Conservation (phyloP, 2,113 vertebrate genomes). For the Anguilla japonica region DNA sequence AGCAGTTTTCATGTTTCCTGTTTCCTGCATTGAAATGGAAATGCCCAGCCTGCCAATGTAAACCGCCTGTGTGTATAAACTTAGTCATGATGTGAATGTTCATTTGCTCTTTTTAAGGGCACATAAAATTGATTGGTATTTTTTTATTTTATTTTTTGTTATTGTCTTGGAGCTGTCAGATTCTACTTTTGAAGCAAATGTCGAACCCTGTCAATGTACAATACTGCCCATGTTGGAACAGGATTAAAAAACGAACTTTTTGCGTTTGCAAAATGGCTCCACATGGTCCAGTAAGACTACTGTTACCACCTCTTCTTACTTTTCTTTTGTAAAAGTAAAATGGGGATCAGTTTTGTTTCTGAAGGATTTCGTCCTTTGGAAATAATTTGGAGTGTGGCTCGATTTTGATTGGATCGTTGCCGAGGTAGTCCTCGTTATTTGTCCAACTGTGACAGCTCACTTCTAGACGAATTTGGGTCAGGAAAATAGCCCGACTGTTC, state of each 20-base stretch:
- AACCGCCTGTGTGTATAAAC: background rate
- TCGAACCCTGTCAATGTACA: background rate
- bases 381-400: background rate
- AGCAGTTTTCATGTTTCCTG: background rate
- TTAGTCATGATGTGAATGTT: background rate
- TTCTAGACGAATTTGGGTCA: background rate
- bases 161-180: background rate
- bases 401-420: background rate
- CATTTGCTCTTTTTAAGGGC: background rate
- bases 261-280: background rate
- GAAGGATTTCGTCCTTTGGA: background rate
- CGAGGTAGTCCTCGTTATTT: background rate
- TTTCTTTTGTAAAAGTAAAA: background rate
- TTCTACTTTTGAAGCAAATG: background rate
- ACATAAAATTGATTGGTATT: background rate
- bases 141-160: background rate
- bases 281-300: background rate
- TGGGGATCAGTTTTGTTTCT: background rate
- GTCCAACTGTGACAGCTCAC: background rate
- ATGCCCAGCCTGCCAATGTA: background rate
- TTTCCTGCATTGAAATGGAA: background rate
- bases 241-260: background rate
- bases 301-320: too few relatives aligned
- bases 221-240: background rate
- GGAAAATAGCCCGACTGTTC: background rate